A percentile compares a stretch with the other conserved stretches of the same genome.
These are phyloP conservation scores for Chrysoperla carnea DNA, from an alignment of 1,140 invertebrate species.

Conservation along the genomic window DNA sequence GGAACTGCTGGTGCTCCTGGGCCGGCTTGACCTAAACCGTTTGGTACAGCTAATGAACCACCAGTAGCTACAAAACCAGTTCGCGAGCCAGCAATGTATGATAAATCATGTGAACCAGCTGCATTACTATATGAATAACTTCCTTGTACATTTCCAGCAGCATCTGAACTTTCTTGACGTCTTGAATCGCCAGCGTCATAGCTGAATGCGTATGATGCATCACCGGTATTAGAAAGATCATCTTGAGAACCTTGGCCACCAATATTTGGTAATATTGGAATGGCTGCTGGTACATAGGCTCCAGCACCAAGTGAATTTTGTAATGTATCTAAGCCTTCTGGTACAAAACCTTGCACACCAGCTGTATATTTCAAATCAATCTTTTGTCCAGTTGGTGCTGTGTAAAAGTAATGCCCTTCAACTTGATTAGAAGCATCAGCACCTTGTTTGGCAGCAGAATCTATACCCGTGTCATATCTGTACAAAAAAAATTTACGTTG, in stretches of 20 bases:
- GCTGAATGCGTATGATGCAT: constrained; percentile 9
- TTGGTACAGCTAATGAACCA: constrained; percentile 4
- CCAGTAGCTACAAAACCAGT: constrained; percentile 11
- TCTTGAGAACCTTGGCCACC: not conserved
- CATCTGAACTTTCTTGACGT: constrained; percentile 11
- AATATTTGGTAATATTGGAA: not conserved
- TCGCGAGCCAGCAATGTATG: constrained; percentile 10
- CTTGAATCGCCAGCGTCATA: constrained; percentile 9
- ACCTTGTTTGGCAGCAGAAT: constrained; percentile 3
- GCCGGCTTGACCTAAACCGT: constrained; percentile 4
- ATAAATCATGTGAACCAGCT: constrained; percentile 8
- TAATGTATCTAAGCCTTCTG: constrained; percentile 1
- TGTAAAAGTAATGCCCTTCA: constrained; percentile 8
- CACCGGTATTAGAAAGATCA: constrained; percentile 1
- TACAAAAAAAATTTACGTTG: not conserved
- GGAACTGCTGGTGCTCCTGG: not conserved
- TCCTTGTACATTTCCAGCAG: constrained; percentile 13
- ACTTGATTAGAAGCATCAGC: constrained; percentile 10
- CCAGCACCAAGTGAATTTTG: not conserved
- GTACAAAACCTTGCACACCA: constrained; percentile 7
- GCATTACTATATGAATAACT: constrained; percentile 11
- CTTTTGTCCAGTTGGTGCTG: constrained; percentile 3
- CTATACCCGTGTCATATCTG: constrained; percentile 10
- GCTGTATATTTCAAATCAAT: constrained; percentile 9
- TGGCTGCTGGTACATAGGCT: not conserved